These are phyloP conservation scores for Thermophis baileyi DNA, from an alignment of 2,113 vertebrate species.

Conservation along the genomic window DNA sequence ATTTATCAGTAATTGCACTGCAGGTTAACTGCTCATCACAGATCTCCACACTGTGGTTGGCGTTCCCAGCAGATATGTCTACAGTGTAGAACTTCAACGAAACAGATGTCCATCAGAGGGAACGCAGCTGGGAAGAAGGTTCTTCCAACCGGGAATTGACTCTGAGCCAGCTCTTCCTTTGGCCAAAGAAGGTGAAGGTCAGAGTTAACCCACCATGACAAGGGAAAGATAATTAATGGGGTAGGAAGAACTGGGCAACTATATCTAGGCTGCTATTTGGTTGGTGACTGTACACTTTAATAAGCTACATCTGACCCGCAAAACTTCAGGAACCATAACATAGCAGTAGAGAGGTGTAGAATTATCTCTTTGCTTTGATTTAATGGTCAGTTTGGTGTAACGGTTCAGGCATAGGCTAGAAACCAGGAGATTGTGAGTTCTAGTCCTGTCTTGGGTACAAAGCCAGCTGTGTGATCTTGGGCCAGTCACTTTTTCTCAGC, in stretches of 20 bases:
- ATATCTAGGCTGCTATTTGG: neutral
- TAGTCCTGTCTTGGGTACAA: too few species aligned
- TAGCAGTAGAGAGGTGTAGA: neutral
- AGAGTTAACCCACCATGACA: neutral
- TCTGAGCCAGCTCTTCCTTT: neutral
- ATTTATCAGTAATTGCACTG: neutral
- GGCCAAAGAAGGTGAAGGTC: slow-evolving; percentile 1
- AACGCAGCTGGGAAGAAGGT: neutral
- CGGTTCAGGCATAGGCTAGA: too few species aligned
- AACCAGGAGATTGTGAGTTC: too few species aligned
- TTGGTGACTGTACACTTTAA: neutral
- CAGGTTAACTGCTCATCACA: neutral
- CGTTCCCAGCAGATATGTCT: neutral
- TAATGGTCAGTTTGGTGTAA: neutral
- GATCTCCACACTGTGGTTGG: neutral
- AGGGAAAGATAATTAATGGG: neutral
- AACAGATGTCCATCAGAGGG: neutral
- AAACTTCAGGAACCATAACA: neutral
- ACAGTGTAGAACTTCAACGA: neutral
- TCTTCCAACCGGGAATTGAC: neutral
- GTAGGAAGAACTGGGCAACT: neutral
- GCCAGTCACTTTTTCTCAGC: too few species aligned
- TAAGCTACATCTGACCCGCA: neutral
- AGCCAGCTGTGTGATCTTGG: too few species aligned
- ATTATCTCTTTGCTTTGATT: neutral